Percentiles rank a stretch among this genome's conserved stretches.
Evolutionary conservation across 2,113 vertebrate species (phyloP).

Genomic region (Leuciscus idus): DNA sequence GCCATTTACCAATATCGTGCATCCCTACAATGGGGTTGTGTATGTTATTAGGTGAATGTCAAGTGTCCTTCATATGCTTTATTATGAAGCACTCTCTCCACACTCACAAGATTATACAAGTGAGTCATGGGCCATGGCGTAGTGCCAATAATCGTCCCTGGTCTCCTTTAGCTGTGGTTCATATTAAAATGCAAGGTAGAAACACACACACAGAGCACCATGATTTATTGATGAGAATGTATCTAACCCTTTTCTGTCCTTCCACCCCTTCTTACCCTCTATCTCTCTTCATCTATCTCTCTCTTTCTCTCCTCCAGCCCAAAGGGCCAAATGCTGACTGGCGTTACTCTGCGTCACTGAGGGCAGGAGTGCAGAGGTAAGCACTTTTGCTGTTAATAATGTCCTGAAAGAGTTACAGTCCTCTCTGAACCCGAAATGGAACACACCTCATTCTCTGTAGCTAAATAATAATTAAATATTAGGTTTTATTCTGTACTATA

Average conservation of each 20-base stretch:
- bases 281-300: constrained; percentile 36
- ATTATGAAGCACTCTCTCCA: constrained; percentile 18
- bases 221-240: constrained; percentile 78
- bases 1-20: not conserved
- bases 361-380: constrained; percentile 96
- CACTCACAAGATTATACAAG: constrained; percentile 13
- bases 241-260: constrained; percentile 63
- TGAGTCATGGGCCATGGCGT: constrained; percentile 49
- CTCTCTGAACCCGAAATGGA: not conserved
- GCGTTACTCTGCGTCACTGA: constrained; percentile 97
- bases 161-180: constrained; percentile 60
- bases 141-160: constrained; percentile 56
- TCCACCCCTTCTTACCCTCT: constrained; percentile 25
- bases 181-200: constrained; percentile 65
- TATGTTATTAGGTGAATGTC: constrained; percentile 5
- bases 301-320: constrained; percentile 75
- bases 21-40: not conserved
- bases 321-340: constrained; percentile 97
- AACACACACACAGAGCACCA: constrained; percentile 65
- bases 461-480: not conserved
- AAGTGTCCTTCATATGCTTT: constrained; percentile 32
- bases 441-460: not conserved
- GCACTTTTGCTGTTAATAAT: constrained; percentile 66
- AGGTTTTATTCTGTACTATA: not conserved
- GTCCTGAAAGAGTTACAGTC: constrained; percentile 17